Evolutionary conservation across 2,888 invertebrate genomes (phyloP), one percentile per base, ranked within the genome.

Genomic region (Palloptera scutellata): DNA sequence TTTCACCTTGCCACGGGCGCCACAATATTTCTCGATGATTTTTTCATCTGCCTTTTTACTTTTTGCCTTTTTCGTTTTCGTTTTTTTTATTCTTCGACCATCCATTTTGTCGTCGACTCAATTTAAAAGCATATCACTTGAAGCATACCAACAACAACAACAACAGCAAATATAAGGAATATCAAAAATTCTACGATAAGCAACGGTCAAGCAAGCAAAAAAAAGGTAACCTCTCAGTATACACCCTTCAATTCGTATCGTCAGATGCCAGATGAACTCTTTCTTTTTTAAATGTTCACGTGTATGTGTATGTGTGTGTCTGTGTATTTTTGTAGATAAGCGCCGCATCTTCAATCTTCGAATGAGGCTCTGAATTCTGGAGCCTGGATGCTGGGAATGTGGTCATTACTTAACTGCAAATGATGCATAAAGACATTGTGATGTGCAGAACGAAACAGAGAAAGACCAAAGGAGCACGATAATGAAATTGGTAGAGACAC

Each of bases 261-360:
- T 30, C 30, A 30, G 48, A 60, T 66, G 53, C 64, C 68, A 71
- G 66, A 70, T 72, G 72, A 72, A 71, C 70, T 70, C 68, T 71
- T 74, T 72, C 10, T 30, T 20, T 15, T 8, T 45, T 30, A 8
- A 30, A 8, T 17, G 13, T 64, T 64, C 65, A 40, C n/a, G n/a
- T n/a, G 41, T 64, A 48, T 15, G 57, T 52, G 52, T 64, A 42
- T 64, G 41, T 19, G 64, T 57, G 48, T 48, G 13, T 13, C 5
- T 48, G 48, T 48, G 13, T 13, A 0, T 48, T n/a, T 48, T 13
- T 54, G 68, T 74, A 78, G 81, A 81, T 82, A 81, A 81, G 82
- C 75, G 76, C 76, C 76, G 77, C 80, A 79, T 81, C 79, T 81
- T 80, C 81, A 81, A 80, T 81, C 78, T 80, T 79, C 73, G 64